Evolutionary conservation across 2,888 invertebrate species (phyloP).

Genomic region (Epistrophe grossulariae): DNA sequence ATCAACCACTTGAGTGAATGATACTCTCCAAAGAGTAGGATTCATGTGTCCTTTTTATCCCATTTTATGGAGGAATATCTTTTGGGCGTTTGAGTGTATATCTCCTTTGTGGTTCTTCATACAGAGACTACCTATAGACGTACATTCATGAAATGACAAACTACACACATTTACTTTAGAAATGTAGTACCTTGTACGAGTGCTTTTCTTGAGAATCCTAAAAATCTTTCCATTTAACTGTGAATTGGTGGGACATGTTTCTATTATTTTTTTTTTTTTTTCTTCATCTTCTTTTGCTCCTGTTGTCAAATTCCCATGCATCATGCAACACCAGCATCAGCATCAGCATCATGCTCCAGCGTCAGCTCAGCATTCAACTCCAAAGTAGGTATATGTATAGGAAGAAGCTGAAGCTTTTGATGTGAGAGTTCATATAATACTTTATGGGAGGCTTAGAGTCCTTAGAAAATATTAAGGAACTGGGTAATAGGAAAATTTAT

Average conservation of each 20-base stretch:
- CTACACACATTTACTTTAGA: slow-evolving; percentile 38
- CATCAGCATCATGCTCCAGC: not conserved
- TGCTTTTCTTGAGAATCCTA: slow-evolving; percentile 49
- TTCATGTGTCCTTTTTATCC: slow-evolving; percentile 58
- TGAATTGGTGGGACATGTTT: slow-evolving; percentile 68
- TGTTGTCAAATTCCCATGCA: slow-evolving; percentile 40
- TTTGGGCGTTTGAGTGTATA: slow-evolving; percentile 41
- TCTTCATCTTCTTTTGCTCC: not conserved
- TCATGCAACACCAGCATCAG: slow-evolving; percentile 26
- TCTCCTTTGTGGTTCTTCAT: slow-evolving; percentile 29
- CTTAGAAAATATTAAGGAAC: slow-evolving; percentile 60
- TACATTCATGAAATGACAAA: slow-evolving; percentile 43
- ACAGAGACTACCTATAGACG: not conserved
- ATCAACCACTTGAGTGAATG: slow-evolving; percentile 75
- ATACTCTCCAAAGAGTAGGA: slow-evolving; percentile 59
- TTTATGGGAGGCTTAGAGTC: slow-evolving; percentile 54
- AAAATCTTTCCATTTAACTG: slow-evolving; percentile 67
- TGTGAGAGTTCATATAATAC: slow-evolving; percentile 21
- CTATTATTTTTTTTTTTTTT: slow-evolving; percentile 18
- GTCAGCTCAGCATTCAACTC: not conserved
- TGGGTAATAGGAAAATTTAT: slow-evolving; percentile 33
- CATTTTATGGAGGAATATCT: slow-evolving; percentile 28
- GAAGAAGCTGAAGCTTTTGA: slow-evolving; percentile 16
- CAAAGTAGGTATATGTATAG: not conserved
- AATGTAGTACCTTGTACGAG: slow-evolving; percentile 15